These are phyloP conservation scores for Agrochola lychnidis DNA, from an alignment of 2,888 invertebrate genomes.

Conservation along the genomic window DNA sequence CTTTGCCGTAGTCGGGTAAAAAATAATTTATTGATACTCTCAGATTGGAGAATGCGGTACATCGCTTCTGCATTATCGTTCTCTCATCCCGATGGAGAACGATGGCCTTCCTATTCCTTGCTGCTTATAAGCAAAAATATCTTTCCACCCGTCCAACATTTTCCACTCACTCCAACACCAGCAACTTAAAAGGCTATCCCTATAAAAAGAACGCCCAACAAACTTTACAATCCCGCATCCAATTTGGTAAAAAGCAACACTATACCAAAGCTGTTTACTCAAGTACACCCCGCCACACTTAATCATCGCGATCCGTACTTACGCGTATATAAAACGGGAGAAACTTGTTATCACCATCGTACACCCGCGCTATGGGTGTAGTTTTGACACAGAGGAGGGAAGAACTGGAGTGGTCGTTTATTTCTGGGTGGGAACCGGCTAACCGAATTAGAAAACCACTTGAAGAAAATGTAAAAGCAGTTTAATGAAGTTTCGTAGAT, in stretches of 20 bases:
- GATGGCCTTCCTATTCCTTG: background rate
- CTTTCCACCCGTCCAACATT: background rate
- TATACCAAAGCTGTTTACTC: conserved; percentile 56
- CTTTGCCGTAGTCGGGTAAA: too few relatives aligned
- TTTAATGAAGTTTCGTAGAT: too few relatives aligned
- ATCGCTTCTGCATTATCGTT: too few relatives aligned
- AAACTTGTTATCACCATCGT: conserved; percentile 68
- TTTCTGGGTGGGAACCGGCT: background rate
- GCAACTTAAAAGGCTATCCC: conserved; percentile 31
- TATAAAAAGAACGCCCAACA: conserved; percentile 44
- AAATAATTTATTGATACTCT: too few relatives aligned
- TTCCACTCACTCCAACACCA: conserved; percentile 5
- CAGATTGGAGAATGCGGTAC: too few relatives aligned
- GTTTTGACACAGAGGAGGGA: conserved; percentile 29
- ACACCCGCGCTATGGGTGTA: conserved; percentile 61
- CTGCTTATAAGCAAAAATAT: background rate
- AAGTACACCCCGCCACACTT: conserved; percentile 64
- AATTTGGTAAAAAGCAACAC: conserved; percentile 58
- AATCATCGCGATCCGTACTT: conserved; percentile 67
- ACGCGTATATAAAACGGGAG: conserved; percentile 65
- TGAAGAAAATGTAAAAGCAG: background rate
- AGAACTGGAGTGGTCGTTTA: conserved; percentile 32
- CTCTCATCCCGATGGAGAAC: too few relatives aligned
- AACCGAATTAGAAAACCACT: background rate
- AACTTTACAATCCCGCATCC: conserved; percentile 59